These are phyloP conservation scores for Drosophila eugracilis DNA, from an alignment of 1,140 invertebrate species.

Conservation along the genomic window DNA sequence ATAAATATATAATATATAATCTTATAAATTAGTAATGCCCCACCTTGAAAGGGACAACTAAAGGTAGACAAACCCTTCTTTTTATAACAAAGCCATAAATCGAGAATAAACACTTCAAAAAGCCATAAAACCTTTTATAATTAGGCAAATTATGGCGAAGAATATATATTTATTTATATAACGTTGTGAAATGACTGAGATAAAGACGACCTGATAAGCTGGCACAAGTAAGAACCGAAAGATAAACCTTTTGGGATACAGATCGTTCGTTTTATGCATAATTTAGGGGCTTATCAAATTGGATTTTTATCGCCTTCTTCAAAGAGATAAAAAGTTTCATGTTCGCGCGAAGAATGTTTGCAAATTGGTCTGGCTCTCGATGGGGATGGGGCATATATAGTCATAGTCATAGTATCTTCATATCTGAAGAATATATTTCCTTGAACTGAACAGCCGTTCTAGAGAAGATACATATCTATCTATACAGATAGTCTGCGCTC, in stretches of 20 bases:
- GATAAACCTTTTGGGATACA: constrained; percentile 36
- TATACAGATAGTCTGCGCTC: constrained; percentile 29
- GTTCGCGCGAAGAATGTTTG: constrained; percentile 20
- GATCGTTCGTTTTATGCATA: constrained; percentile 53
- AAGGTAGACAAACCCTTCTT: not conserved
- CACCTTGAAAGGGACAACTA: not conserved
- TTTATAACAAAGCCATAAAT: constrained; percentile 27
- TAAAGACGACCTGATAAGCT: constrained; percentile 46
- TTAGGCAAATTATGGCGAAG: constrained; percentile 62
- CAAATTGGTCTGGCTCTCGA: constrained; percentile 19
- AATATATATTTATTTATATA: constrained; percentile 59
- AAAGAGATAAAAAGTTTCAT: constrained; percentile 27
- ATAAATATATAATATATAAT: too few species aligned
- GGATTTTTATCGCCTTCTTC: constrained; percentile 53
- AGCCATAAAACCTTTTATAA: constrained; percentile 62
- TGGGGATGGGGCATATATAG: not conserved
- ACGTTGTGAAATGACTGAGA: constrained; percentile 38
- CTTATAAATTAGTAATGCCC: not conserved
- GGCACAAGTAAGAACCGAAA: not conserved
- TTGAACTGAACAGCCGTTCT: constrained; percentile 28
- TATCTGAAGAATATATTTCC: constrained; percentile 20
- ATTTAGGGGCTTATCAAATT: constrained; percentile 73
- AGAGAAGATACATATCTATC: constrained; percentile 33
- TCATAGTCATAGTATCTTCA: not conserved
- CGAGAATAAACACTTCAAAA: constrained; percentile 44